phyloP scores from a whole-genome alignment of 2,888 invertebrate species.

The Microctonus aethiopoides region DNA sequence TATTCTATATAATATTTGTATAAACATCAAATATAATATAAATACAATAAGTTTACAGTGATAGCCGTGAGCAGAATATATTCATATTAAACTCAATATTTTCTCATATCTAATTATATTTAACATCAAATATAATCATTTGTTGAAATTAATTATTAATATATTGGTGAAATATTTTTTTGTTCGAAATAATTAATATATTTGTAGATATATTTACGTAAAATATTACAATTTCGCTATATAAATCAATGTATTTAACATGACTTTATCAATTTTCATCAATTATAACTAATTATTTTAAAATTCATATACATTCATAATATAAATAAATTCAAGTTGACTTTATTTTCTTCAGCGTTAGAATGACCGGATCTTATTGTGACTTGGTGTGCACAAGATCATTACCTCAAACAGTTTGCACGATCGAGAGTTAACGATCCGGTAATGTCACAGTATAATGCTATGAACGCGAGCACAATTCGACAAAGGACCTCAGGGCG shows the following conservation, averaged over 20 bases:
- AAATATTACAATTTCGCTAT: no score
- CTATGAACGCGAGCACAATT: slow-evolving; percentile 32
- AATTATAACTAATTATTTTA: background rate
- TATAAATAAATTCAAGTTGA: background rate
- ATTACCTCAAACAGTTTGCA: slow-evolving; percentile 41
- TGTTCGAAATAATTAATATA: no score
- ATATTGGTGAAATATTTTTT: no score
- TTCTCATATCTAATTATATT: background rate
- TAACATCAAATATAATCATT: background rate
- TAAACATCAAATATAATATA: background rate
- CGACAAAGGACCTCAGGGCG: slow-evolving; percentile 25
- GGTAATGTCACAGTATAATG: slow-evolving; percentile 38
- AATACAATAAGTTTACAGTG: background rate
- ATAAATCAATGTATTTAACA: no score
- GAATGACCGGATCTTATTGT: slow-evolving; percentile 49
- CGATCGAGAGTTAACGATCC: slow-evolving; percentile 51
- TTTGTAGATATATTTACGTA: no score
- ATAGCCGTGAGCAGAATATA: background rate
- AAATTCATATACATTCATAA: background rate
- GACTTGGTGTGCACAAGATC: slow-evolving; percentile 28
- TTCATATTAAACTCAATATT: background rate
- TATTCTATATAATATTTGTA: background rate
- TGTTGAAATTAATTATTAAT: background rate
- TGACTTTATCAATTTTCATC: no score
- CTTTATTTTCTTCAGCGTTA: slow-evolving; percentile 10